Evolutionary conservation across 1,140 invertebrate species (phyloP), one percentile per base, ranked within the genome.

Genomic region (Teleogryllus occipitalis): DNA sequence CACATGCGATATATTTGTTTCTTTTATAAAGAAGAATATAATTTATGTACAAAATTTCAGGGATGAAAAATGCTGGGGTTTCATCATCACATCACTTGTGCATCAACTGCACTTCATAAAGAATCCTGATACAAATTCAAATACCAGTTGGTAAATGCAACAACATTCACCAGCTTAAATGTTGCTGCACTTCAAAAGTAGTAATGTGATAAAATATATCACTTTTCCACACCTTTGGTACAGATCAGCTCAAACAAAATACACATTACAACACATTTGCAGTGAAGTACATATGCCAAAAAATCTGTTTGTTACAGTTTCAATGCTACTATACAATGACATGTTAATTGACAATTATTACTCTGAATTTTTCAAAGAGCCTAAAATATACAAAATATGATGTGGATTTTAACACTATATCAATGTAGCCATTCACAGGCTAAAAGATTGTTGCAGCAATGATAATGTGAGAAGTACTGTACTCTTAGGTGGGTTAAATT

Each of bases 41-140:
- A 78, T 78, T 73, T 78, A 78, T 78, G 47, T 80, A 80, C 79
- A 80, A 76, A 80, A 39, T 21, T 65, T 79, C 18, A 47, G 75
- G 74, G 74, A 80, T 76, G 79, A 80, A 80, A 80, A 80, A 80
- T 80, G 75, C 79, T 77, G 79, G 75, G 74, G 47, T 18, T 65
- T 80, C n/a, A 73, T 47, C 39, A 76, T 80, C 49, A 49, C 74
- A 80, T 80, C 47, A 49, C 73, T 46, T 14, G 79, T 80, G 54
- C 79, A 54, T 46, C 76, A 76, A 80, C 76, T 80, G 79, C 79
- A 79, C 78, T 22, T 27, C 27, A 46, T 77, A 47, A 79, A 74
- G 78, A 49, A 65, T 14, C 12, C 75, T 76, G 39, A 47, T 47
- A 47, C 76, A 12, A 47, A 54, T 21, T 4, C 21, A 39, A 18